Percentiles rank a stretch among this genome's conserved stretches.
phyloP scores from a whole-genome alignment of 2,797 vertebrate species.

The Smutsia gigantea region DNA sequence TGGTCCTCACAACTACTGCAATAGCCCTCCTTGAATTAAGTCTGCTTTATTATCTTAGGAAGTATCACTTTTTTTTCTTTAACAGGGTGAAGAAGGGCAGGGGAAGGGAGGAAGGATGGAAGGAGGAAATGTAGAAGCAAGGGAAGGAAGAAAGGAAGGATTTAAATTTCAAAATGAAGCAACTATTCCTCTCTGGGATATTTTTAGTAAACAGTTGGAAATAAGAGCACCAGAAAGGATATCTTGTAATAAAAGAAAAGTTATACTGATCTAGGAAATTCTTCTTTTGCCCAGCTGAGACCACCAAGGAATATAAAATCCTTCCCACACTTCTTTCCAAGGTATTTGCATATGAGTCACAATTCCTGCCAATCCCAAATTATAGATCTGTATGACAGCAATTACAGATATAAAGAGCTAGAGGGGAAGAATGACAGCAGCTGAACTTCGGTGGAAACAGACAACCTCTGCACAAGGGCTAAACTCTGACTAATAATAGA shows the following conservation, averaged over 20 bases:
- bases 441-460: background rate
- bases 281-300: background rate
- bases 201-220: background rate
- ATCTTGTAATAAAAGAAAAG: slow-evolving; percentile 1
- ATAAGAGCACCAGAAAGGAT: background rate
- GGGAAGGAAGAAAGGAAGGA: background rate
- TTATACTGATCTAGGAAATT: slow-evolving; percentile 20
- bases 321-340: slow-evolving; percentile 28
- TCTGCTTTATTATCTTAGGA: background rate
- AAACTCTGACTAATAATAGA: background rate
- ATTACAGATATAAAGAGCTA: background rate
- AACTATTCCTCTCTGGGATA: background rate
- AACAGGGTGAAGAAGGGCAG: background rate
- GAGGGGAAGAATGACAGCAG: background rate
- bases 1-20: background rate
- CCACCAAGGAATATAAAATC: slow-evolving; percentile 22
- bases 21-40: background rate
- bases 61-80: background rate
- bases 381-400: background rate
- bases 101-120: fast-evolving
- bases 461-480: background rate
- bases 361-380: background rate
- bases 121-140: background rate
- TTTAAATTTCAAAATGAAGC: slow-evolving; percentile 23
- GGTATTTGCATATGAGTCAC: slow-evolving; percentile 1